Conservation (phyloP, 2,797 vertebrate genomes). For the Adelosebastes latens region DNA sequence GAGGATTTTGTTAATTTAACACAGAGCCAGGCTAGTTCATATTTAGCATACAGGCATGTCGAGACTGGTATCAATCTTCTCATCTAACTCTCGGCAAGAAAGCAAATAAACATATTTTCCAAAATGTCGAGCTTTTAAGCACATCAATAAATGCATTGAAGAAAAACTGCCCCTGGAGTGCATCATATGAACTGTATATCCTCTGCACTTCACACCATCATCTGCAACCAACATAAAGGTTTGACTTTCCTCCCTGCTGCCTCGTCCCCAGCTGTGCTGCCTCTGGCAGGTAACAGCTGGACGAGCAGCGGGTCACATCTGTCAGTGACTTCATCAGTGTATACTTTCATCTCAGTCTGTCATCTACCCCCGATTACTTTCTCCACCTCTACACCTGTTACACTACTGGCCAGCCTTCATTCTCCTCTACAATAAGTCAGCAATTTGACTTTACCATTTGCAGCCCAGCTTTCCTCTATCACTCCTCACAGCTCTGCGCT, state of each 20-base stretch:
- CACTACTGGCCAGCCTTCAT: neutral
- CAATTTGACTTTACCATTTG: neutral
- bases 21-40: neutral
- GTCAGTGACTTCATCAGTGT: conserved; percentile 51
- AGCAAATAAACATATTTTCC: neutral
- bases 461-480: neutral
- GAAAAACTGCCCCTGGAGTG: neutral
- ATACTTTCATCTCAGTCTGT: conserved; percentile 54
- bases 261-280: conserved; percentile 30
- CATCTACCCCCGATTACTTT: conserved; percentile 32
- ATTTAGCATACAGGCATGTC: neutral
- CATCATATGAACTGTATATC: neutral
- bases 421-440: neutral
- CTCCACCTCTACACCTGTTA: conserved; percentile 54
- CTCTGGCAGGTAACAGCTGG: conserved; percentile 52
- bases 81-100: too few relatives aligned
- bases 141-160: neutral
- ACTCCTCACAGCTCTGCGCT: neutral
- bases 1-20: neutral
- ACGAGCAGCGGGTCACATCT: conserved; percentile 59
- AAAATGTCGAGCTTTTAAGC: neutral
- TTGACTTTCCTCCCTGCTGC: conserved; percentile 29
- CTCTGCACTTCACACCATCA: conserved; percentile 13
- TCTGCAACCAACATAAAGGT: conserved; percentile 8
- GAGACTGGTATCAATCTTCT: neutral